Evolutionary conservation across 2,113 vertebrate species (phyloP), one percentile per base, ranked within the genome.

Genomic region (Ophthalmolycus amberensis): DNA sequence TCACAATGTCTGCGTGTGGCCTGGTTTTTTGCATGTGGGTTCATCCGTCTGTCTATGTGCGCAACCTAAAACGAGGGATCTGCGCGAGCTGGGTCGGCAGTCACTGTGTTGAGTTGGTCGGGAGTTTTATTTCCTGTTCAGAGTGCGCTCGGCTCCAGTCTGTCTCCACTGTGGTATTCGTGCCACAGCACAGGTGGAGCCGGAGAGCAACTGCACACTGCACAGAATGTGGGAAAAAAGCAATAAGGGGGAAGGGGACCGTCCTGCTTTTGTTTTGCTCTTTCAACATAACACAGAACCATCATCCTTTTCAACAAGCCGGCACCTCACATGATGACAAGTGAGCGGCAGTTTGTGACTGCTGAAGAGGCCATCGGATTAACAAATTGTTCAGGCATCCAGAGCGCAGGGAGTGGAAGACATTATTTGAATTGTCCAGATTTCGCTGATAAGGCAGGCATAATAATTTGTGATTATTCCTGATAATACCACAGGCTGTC

Each of bases 151-250:
- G 88, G 90, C 89, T 93, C 90, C 93, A 34, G 71, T 5, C 85
- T 59, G 90, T 94, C 93, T 92, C 87, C 56, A 25, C 80, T 60
- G 81, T 88, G 91, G 83, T 86, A 93, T 92, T 90, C 80, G 80
- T 87, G 87, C 85, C 80, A 78, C 84, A 82, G 87, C 94, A 93
- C 94, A 94, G 89, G 92, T 94, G 90, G 77, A 88, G 54, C 65
- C 71, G 83, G 76, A 84, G 71, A 85, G 75, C 84, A 88, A 86
- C 78, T 89, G 88, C 64, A 27, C 50, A 59, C 56, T 62, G 84
- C 75, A 34, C 69, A 44, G 86, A 86, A 87, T 88, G 81, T 50
- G 52, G 52, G 1, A 62, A 34, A 52, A 71, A 22, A 48, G 71
- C 34, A 14, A 71, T 32, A 12, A 71, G 29, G 60, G 58, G 75